Base-by-base conservation (phyloP, 2,888 invertebrate species). In the Noctua pronuba region DNA sequence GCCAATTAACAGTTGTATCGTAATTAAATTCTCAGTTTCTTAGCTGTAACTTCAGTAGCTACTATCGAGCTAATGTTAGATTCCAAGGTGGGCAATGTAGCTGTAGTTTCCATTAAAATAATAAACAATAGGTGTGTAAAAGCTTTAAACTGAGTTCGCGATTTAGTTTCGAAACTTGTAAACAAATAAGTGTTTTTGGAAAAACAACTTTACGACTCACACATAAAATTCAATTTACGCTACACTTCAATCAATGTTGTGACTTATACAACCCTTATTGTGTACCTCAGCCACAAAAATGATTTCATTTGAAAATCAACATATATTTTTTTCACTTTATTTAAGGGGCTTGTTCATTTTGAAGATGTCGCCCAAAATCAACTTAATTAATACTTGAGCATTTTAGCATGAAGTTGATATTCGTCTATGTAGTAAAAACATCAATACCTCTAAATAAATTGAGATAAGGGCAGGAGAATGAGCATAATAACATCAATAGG, bases 21-120 rank as follows among this genome's bases (percentile, higher is more conserved):
- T 85, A 86, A 85, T 85, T 80, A 58, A 76, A 75, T 79, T 75
- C 41, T 46, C 79, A 79, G 58, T 72, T 79, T 69, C 52, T 67
- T 24, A 69, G 58, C 18, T 16, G 69, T 65, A 55, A 73, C 66
- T 62, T 66, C 44, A 49, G 31, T 64, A 38, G 46, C 21, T 78
- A 52, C 46, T 24, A 44, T 41, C n/a, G 46, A 67, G 62, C 38
- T 62, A 55, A 24, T 28, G 58, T 46, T 35, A 18, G 31, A 58
- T 83, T 67, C n/a, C 44, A 44, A 84, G 49, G 58, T 62, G 16
- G 28, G 11, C 1, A 16, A 66, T 49, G 65, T 65, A 55, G 16
- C 18, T 69, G 28, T 38, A 58, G 70, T 52, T 70, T 35, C n/a
- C 31, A 73, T 44, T 66, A 28, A 67, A 64, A 78, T 73, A 70